These are phyloP conservation scores for Adelosebastes latens DNA, from an alignment of 2,797 vertebrate genomes.

Conservation along the genomic window DNA sequence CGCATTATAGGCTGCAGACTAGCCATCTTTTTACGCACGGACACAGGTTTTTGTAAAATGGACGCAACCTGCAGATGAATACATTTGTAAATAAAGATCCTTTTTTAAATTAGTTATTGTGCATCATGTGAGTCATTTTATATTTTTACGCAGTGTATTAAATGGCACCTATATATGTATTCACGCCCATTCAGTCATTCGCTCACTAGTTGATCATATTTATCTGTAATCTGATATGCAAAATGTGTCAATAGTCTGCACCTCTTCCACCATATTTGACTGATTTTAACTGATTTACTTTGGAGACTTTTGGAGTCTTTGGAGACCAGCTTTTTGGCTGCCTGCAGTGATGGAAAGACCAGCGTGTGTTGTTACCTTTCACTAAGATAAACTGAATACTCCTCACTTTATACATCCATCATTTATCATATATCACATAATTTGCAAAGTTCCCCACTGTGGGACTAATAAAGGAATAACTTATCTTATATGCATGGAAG, in stretches of 20 bases:
- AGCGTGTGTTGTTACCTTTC: background rate
- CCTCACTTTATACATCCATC: background rate
- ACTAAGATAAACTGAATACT: background rate
- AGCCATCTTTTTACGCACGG: constrained; percentile 27
- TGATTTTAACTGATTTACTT: background rate
- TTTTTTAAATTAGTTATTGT: constrained; percentile 28
- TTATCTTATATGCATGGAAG: background rate
- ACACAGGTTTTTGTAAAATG: constrained; percentile 35
- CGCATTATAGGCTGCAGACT: background rate
- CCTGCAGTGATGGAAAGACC: background rate
- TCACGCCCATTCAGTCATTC: background rate
- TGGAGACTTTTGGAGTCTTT: background rate
- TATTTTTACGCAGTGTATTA: background rate
- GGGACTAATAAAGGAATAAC: too few species aligned
- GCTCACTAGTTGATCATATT: background rate
- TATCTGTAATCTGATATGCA: background rate
- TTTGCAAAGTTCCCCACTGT: too few species aligned
- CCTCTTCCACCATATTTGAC: background rate
- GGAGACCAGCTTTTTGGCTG: background rate
- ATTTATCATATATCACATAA: too few species aligned
- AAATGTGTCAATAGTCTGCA: background rate
- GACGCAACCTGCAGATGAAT: constrained; percentile 1
- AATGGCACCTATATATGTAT: background rate
- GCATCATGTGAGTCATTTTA: background rate
- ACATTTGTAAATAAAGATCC: constrained; percentile 55